Evolutionary conservation across 2,797 vertebrate species (phyloP).

Genomic region (Sphenodon punctatus): DNA sequence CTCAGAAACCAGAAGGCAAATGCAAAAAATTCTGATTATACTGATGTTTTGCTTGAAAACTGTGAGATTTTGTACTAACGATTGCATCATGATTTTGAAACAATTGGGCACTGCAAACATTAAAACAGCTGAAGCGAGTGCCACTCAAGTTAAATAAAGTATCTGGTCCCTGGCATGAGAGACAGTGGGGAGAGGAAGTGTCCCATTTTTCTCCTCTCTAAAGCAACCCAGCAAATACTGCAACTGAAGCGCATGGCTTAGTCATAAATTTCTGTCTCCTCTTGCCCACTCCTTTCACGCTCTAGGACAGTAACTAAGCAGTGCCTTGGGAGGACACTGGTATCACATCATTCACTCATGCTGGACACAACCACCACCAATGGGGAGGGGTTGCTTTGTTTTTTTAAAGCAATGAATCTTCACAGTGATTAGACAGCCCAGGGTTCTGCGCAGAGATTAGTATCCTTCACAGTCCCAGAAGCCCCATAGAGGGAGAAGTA

Average conservation of each 20-base stretch:
- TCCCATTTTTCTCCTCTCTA: not conserved
- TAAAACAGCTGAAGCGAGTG: not conserved
- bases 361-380: not conserved
- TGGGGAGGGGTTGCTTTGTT: too few relatives aligned
- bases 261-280: not conserved
- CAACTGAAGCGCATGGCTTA: not conserved
- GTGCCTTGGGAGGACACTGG: not conserved
- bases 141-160: not conserved
- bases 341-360: slow-evolving; percentile 12
- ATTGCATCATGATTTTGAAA: too few relatives aligned
- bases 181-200: not conserved
- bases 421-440: not conserved
- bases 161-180: not conserved
- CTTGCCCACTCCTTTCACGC: not conserved
- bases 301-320: slow-evolving; percentile 5
- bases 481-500: not conserved
- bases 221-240: not conserved
- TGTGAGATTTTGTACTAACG: too few relatives aligned
- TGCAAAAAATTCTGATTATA: too few relatives aligned
- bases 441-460: not conserved
- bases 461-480: not conserved
- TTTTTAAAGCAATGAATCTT: not conserved
- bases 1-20: not conserved
- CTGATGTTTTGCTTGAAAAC: too few relatives aligned
- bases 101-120: not conserved